phyloP scores from a whole-genome alignment of 2,797 vertebrate genomes.

The Falco naumanni region DNA sequence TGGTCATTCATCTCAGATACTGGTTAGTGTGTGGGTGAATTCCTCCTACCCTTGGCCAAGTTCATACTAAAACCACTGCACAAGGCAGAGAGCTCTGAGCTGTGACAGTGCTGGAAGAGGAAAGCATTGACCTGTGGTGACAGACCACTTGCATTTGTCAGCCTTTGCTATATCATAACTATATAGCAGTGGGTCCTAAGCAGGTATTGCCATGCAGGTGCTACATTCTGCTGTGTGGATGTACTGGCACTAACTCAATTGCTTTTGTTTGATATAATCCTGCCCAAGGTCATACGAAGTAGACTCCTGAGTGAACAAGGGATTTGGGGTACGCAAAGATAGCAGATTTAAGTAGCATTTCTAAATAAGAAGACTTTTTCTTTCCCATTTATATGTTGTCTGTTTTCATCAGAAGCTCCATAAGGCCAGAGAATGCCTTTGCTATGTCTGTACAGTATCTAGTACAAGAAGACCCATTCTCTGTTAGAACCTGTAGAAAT shows the following conservation, averaged over 20 bases:
- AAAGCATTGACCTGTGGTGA: neutral
- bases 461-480: neutral
- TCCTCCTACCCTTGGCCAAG: neutral
- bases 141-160: neutral
- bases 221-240: neutral
- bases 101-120: neutral
- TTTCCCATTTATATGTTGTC: neutral
- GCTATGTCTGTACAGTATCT: neutral
- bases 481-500: neutral
- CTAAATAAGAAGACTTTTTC: neutral
- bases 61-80: neutral
- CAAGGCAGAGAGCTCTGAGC: neutral
- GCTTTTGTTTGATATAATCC: neutral
- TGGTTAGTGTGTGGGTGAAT: neutral
- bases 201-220: neutral
- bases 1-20: neutral
- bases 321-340: neutral
- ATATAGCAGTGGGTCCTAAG: neutral
- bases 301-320: neutral
- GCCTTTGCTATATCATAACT: neutral
- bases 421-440: neutral
- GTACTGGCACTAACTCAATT: neutral
- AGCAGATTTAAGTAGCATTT: neutral
- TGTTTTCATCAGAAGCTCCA: neutral
- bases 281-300: neutral